Percentiles rank a stretch among this genome's conserved stretches.
These are phyloP conservation scores for Chromobotia macracanthus DNA, from an alignment of 2,797 vertebrate genomes.

Conservation along the genomic window DNA sequence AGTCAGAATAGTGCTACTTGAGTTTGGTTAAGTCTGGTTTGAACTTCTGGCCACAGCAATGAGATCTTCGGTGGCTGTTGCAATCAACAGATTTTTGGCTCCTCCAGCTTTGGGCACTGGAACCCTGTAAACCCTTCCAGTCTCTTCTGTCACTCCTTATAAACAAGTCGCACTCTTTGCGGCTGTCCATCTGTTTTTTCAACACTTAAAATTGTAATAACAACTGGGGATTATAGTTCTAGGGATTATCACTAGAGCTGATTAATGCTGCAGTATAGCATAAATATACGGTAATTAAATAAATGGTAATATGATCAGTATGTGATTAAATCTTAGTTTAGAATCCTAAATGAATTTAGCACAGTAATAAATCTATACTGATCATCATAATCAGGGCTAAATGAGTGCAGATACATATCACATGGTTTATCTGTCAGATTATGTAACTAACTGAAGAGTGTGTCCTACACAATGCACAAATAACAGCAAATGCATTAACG, in stretches of 20 bases:
- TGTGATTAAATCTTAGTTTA: background rate
- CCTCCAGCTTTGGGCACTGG: background rate
- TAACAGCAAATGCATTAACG: background rate
- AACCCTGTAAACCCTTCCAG: background rate
- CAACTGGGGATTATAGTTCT: no score
- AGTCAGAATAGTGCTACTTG: constrained; percentile 4
- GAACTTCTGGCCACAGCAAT: constrained; percentile 7
- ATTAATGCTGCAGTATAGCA: no score
- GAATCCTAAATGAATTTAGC: background rate
- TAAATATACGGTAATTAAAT: no score
- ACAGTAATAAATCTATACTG: background rate
- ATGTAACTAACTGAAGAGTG: background rate
- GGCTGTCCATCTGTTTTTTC: background rate
- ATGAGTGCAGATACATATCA: background rate
- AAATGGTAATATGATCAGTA: background rate
- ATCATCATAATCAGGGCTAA: background rate
- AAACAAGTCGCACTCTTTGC: no score
- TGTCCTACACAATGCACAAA: background rate
- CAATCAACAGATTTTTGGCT: background rate
- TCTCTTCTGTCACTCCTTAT: background rate
- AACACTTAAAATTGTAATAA: background rate
- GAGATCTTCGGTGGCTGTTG: background rate
- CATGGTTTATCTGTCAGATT: background rate
- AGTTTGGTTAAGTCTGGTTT: constrained; percentile 17
- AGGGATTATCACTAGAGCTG: no score